A percentile compares a stretch with the other conserved stretches of the same genome.
phyloP scores from a whole-genome alignment of 2,888 invertebrate species.

The Ashinkailepas kermadecensis region DNA sequence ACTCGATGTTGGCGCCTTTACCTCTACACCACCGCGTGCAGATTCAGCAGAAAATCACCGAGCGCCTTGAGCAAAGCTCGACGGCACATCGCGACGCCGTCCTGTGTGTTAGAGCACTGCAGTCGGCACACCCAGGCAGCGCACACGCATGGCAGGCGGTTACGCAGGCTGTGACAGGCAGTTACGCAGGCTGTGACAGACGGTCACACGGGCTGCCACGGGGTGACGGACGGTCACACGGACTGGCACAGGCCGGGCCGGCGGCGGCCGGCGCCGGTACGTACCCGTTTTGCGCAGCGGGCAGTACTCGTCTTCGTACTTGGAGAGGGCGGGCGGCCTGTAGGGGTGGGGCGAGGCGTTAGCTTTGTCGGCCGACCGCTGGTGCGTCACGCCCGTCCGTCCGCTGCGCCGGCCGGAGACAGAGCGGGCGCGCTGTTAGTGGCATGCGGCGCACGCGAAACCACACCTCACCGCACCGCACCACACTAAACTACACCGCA shows the following conservation, averaged over 20 bases:
- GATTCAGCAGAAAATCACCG: too few species aligned
- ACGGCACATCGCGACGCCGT: too few species aligned
- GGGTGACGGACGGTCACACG: neutral
- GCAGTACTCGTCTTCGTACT: constrained; percentile 67
- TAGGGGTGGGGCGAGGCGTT: constrained; percentile 43
- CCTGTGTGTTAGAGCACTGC: too few species aligned
- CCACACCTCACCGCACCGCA: neutral
- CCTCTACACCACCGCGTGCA: too few species aligned
- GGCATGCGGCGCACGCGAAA: neutral
- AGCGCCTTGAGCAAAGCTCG: too few species aligned
- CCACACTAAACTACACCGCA: too few species aligned
- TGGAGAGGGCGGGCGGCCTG: constrained; percentile 44
- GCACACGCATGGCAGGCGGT: too few species aligned
- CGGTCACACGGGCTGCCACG: neutral
- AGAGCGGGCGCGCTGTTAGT: neutral
- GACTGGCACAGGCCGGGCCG: neutral
- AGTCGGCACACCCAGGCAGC: too few species aligned
- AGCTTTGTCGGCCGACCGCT: constrained; percentile 8
- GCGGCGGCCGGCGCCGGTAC: neutral
- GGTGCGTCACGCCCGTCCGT: neutral
- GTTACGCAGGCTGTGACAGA: neutral
- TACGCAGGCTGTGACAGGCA: too few species aligned
- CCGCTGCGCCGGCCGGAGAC: neutral
- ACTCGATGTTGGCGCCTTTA: too few species aligned
- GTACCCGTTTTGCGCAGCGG: constrained; percentile 91